A percentile compares a stretch with the other conserved stretches of the same genome.
Conservation (phyloP, 2,888 invertebrate genomes). For the Calephelis perditalis region DNA sequence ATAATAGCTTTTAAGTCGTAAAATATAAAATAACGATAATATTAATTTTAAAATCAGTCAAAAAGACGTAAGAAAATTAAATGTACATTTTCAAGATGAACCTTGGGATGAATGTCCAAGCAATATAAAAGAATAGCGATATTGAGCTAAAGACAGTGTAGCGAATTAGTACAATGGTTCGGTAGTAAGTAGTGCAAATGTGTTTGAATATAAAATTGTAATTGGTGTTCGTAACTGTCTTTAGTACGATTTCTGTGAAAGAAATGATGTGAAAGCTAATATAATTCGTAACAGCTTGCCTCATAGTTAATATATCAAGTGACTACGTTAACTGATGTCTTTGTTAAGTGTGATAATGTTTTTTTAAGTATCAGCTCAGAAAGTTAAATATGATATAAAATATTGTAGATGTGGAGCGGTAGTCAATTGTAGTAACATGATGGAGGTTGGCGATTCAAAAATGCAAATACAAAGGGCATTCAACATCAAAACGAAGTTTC, state of each 20-base stretch:
- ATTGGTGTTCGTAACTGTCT: constrained; percentile 20
- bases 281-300: constrained; percentile 49
- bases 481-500: constrained; percentile 35
- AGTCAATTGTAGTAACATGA: constrained; percentile 57
- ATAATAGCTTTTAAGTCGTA: constrained; percentile 25
- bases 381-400: constrained; percentile 50
- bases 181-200: constrained; percentile 6
- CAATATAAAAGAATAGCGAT: constrained; percentile 18
- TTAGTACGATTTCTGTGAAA: constrained; percentile 19
- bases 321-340: constrained; percentile 20
- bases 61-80: constrained; percentile 16
- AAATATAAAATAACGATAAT: constrained; percentile 25
- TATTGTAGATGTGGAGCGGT: constrained; percentile 47
- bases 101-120: constrained; percentile 33
- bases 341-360: constrained; percentile 11
- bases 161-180: constrained; percentile 8
- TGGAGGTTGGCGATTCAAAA: constrained; percentile 58
- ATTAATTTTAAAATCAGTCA: constrained; percentile 22
- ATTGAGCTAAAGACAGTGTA: constrained; percentile 30
- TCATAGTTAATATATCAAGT: constrained; percentile 46
- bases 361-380: constrained; percentile 36
- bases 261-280: constrained; percentile 20
- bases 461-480: constrained; percentile 42
- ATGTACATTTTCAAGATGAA: constrained; percentile 22
- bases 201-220: constrained; percentile 4